Evolutionary conservation across 2,797 vertebrate genomes (phyloP), one percentile per base, ranked within the genome.

Genomic region (Sebastes itinus): DNA sequence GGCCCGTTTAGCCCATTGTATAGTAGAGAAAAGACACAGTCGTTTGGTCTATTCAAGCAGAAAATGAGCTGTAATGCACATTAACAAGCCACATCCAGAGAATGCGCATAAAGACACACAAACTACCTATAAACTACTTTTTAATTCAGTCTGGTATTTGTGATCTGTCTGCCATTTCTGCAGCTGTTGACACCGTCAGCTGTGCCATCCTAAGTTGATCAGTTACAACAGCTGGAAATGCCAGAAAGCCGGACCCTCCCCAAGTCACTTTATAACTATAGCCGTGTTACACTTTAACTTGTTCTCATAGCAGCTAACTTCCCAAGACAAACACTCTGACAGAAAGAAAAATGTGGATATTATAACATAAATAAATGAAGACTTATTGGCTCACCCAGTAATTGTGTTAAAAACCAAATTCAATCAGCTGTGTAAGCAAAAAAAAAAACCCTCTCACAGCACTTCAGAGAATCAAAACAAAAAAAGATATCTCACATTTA

Each of bases 211-310:
- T 7, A 11, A 62, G 18, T 5, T 89, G 92, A 93, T 1, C 3
- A 87, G 67, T 72, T 10, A 7, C 74, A 89, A 75, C 92, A 94
- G 91, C 91, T 93, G 92, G 64, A 79, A 70, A 78, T 76, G 65
- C 42, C 52, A 78, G 14, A 79, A 13, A 59, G 33, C 60, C 30
- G 8, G 32, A 68, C 25, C 2, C 16, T 7, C 42, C 42, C 70
- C 8, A 2, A 65, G 35, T 68, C 68, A 38, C 73, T 78, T 69
- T 65, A 62, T 9, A 25, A 79, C 62, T 33, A 27, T 8, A 22
- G 55, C 55, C 9, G 2, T 1, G 49, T 67, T 46, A 30, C 22
- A 5, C 28, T 67, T 66, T 25, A 52, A 52, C 55, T 18, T 18
- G 22, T 3, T 35, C 38, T 35, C 58, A 46, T 27, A 8, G 33